Percentiles rank a stretch among this genome's conserved stretches.
Conservation (phyloP, 1,140 invertebrate species). For the Zophobas atratus region DNA sequence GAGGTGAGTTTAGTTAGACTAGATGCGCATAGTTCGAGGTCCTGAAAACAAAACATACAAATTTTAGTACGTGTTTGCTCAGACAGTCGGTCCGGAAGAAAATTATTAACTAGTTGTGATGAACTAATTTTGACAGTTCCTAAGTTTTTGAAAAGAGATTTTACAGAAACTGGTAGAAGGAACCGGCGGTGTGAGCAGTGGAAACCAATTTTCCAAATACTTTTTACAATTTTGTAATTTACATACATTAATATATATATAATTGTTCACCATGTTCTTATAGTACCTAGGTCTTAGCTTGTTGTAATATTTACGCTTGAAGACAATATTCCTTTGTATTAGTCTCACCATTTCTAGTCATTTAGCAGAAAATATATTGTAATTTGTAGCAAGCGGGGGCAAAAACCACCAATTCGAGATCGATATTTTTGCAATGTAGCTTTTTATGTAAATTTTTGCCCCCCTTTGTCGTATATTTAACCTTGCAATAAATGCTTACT, state of each 20-base stretch:
- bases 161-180: too few species aligned
- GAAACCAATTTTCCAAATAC: too few species aligned
- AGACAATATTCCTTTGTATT: slow-evolving; percentile 44
- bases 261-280: slow-evolving; percentile 10
- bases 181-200: too few species aligned
- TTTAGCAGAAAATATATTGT: slow-evolving; percentile 7
- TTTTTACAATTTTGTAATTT: too few species aligned
- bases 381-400: slow-evolving; percentile 3
- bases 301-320: slow-evolving; percentile 43
- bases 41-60: too few species aligned
- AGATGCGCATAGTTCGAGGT: too few species aligned
- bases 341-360: slow-evolving; percentile 49
- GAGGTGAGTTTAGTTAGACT: slow-evolving; percentile 1
- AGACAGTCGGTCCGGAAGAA: too few species aligned
- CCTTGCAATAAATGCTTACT: slow-evolving; percentile 20
- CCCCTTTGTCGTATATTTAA: slow-evolving; percentile 6
- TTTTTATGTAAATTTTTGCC: not conserved
- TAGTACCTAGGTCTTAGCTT: not conserved
- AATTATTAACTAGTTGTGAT: too few species aligned
- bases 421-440: not conserved
- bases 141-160: too few species aligned
- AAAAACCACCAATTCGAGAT: not conserved
- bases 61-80: too few species aligned
- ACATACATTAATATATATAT: not conserved
- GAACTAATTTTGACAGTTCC: too few species aligned